Conservation (phyloP, 23 tunicate genomes). For the Trididemnum miniatum region DNA sequence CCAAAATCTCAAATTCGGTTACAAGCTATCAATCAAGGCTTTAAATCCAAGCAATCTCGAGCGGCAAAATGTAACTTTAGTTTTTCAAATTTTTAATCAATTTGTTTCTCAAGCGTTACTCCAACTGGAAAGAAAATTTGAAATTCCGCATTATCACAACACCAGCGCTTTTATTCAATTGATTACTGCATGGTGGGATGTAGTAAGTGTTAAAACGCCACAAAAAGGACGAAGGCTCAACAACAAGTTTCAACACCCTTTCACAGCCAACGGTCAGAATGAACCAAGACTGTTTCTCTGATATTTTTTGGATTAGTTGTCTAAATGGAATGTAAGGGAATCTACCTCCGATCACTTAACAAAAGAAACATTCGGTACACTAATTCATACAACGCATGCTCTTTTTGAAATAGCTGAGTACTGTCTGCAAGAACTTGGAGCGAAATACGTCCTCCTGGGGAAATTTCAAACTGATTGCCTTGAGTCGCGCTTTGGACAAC, state of each 20-base stretch:
- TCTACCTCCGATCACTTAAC: not conserved
- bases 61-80: conserved; percentile 17
- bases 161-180: conserved; percentile 13
- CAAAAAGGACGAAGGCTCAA: conserved; percentile 21
- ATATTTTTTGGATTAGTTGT: conserved; percentile 18
- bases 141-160: conserved; percentile 6
- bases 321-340: not conserved
- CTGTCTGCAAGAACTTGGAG: conserved; percentile 23
- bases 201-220: conserved; percentile 30
- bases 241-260: conserved; percentile 10
- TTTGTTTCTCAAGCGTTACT: conserved; percentile 14
- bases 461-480: conserved; percentile 29
- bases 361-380: not conserved
- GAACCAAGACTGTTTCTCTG: conserved; percentile 17
- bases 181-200: conserved; percentile 27
- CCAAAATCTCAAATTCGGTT: not conserved
- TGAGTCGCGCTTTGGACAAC: conserved; percentile 30
- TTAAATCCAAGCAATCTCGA: conserved; percentile 12
- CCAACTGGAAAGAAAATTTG: conserved; percentile 4
- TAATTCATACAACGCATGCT: conserved; percentile 19
- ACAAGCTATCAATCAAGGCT: conserved; percentile 16
- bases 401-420: conserved; percentile 19
- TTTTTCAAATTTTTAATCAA: conserved; percentile 18
- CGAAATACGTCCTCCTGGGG: conserved; percentile 22
- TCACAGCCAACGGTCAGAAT: not conserved